phyloP scores from a whole-genome alignment of 2,113 vertebrate species.

The Pandion haliaetus region DNA sequence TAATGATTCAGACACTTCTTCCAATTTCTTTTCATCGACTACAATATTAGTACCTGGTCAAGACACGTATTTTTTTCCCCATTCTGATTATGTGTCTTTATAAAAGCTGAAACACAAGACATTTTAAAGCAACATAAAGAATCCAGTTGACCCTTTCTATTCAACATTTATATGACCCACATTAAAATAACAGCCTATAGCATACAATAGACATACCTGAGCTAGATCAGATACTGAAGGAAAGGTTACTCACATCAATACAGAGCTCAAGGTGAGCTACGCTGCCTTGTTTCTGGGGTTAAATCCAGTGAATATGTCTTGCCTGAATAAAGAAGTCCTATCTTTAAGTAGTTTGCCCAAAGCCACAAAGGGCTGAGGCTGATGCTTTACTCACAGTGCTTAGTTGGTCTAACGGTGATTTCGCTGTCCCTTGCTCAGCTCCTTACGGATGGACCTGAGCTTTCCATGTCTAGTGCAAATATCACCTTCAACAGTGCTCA shows the following conservation, averaged over 20 bases:
- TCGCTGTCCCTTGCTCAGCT: background rate
- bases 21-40: background rate
- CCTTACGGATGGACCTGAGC: background rate
- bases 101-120: background rate
- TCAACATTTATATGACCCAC: background rate
- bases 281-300: background rate
- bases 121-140: background rate
- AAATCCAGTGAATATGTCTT: background rate
- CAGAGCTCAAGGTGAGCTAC: background rate
- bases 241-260: background rate
- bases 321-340: background rate
- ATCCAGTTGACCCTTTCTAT: background rate
- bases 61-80: background rate
- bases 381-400: background rate
- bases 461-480: background rate
- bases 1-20: background rate
- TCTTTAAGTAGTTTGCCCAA: background rate
- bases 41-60: background rate
- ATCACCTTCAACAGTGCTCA: fast-evolving
- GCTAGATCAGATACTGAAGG: background rate
- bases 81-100: background rate
- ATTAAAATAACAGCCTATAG: background rate
- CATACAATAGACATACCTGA: background rate
- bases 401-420: background rate
- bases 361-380: background rate